Evolutionary conservation across 2,888 invertebrate species (phyloP), one percentile per base, ranked within the genome.

Genomic region (Ophion ellenae): DNA sequence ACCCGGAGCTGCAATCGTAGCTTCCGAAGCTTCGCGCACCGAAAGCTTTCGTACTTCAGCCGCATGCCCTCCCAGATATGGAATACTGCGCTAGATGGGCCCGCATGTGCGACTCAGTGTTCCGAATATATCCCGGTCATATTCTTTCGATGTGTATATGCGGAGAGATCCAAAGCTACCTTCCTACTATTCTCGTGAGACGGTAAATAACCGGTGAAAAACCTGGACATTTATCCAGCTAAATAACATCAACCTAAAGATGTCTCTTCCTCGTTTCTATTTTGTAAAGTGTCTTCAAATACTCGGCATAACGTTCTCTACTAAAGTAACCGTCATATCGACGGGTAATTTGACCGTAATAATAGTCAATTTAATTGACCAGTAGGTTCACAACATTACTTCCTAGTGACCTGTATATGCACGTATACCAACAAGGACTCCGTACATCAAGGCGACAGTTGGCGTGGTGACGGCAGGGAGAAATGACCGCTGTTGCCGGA

Each of bases 131-230:
- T 71, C 63, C 11, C 73, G 77, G n/a, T 70, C 74, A 53, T 81
- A 85, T 87, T 86, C 86, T 87, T 84, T 84, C 81, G 69, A 45
- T 81, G 5, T 87, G 78, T 86, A 86, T 87, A 84, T 84, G 86
- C 84, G 17, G 53, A 86, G 83, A 82, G 69, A 86, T 88, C 85
- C 70, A 86, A 86, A 86, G 28, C 61, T 57, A 64, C 47, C 20
- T 61, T 9, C 53, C 70, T 57, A 63, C 53, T 53, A 14, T 17
- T 53, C 10, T 20, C 24, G n/a, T n/a, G 17, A 61, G 6, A 20
- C 6, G 14, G 3, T n/a, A 20, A 61, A 61, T 61, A 61, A 20
- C 7, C 59, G 59, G 47, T 9, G 11, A 14, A 10, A 47, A 47
- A 11, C 45, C 45, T 5, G 11, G 11, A 47, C 47, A 10, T 10